These are phyloP conservation scores for Athene noctua DNA, from an alignment of 2,113 vertebrate species.

Conservation along the genomic window DNA sequence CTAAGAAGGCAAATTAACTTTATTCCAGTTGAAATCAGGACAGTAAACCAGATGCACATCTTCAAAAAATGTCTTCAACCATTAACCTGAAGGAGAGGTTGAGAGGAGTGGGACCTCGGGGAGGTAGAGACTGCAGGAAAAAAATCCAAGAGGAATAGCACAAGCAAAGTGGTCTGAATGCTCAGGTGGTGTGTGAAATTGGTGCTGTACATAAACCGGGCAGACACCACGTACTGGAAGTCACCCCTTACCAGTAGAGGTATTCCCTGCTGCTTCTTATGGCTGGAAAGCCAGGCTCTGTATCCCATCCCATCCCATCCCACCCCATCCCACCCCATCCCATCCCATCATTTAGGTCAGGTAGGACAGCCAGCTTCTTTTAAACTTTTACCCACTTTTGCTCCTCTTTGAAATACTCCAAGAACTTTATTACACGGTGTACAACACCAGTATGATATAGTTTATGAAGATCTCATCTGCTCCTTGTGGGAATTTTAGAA, in stretches of 20 bases:
- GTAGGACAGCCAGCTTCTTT: not conserved
- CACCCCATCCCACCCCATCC: no score
- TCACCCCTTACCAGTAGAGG: fast-evolving
- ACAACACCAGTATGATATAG: not conserved
- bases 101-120: fast-evolving
- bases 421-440: not conserved
- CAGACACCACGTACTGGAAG: not conserved
- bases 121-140: not conserved
- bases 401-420: not conserved
- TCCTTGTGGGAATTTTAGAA: not conserved
- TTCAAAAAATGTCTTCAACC: not conserved
- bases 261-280: not conserved
- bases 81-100: not conserved
- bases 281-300: not conserved
- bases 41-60: not conserved
- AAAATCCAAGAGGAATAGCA: not conserved
- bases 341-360: not conserved
- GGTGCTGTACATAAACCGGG: fast-evolving
- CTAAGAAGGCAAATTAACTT: no score
- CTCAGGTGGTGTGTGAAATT: not conserved
- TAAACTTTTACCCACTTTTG: not conserved
- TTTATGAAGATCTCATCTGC: not conserved
- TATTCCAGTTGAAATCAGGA: no score
- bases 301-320: not conserved
- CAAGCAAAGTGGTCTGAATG: not conserved